phyloP scores from a whole-genome alignment of 1,140 invertebrate species.

The Colletes latitarsis region DNA sequence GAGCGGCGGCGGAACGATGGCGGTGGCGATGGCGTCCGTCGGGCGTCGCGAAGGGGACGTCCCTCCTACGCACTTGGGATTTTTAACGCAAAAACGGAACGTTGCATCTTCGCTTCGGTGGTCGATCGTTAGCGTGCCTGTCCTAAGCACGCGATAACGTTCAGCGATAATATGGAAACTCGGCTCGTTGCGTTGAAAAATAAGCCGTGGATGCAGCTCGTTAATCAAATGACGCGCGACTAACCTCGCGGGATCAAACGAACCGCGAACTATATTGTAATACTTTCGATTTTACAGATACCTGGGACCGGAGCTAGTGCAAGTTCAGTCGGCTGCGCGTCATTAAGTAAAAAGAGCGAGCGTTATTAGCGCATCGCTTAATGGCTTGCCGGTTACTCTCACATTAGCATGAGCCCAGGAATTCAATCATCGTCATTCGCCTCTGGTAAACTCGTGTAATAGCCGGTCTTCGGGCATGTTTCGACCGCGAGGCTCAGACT shows the following conservation, averaged over 20 bases:
- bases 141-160: background rate
- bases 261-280: constrained; percentile 19
- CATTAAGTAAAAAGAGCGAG: constrained; percentile 21
- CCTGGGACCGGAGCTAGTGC: background rate
- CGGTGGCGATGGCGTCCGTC: constrained; percentile 58
- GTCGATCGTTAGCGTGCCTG: background rate
- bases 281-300: constrained; percentile 47
- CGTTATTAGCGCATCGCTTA: constrained; percentile 35
- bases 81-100: background rate
- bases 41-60: constrained; percentile 20
- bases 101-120: background rate
- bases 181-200: background rate
- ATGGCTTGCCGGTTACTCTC: constrained; percentile 1
- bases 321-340: background rate
- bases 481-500: too few relatives aligned
- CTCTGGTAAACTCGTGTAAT: background rate
- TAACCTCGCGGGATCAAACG: constrained; percentile 21
- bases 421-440: constrained; percentile 1
- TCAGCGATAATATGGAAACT: background rate
- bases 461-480: background rate
- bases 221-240: constrained; percentile 33
- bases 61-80: constrained; percentile 14
- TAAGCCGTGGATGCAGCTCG: constrained; percentile 6
- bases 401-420: constrained; percentile 24
- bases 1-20: constrained; percentile 25